phyloP scores from a whole-genome alignment of 2,113 vertebrate species.

The Charadrius vociferus region DNA sequence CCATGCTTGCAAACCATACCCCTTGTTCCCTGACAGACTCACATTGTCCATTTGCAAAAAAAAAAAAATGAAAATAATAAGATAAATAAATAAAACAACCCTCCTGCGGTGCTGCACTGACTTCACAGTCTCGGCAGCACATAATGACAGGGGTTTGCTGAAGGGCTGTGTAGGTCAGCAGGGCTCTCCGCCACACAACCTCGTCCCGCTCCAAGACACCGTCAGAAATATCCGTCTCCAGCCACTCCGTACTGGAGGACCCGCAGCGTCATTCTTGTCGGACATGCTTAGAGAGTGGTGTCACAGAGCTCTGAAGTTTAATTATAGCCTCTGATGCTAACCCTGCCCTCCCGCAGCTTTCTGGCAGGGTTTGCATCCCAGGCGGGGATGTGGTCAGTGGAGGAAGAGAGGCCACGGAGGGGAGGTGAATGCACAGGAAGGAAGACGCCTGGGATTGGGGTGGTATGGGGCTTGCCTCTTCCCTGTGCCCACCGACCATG shows the following conservation, averaged over 20 bases:
- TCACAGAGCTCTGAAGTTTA: background rate
- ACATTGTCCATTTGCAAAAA: background rate
- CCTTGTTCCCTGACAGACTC: background rate
- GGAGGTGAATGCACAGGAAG: background rate
- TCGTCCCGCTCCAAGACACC: accelerated
- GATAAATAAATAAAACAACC: background rate
- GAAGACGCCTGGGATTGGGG: background rate
- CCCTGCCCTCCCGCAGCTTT: background rate
- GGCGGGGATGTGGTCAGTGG: accelerated
- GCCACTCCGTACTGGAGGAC: background rate
- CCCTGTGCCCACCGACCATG: accelerated
- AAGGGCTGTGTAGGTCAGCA: background rate
- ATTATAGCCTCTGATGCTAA: background rate
- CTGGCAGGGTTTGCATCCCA: background rate
- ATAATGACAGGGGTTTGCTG: background rate
- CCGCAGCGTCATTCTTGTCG: accelerated
- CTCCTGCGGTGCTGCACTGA: accelerated
- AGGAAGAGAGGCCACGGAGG: background rate
- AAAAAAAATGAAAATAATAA: background rate
- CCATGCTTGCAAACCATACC: background rate
- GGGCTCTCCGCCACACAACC: background rate
- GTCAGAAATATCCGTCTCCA: background rate
- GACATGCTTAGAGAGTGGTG: background rate
- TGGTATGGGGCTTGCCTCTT: background rate
- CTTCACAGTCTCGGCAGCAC: background rate